These are phyloP conservation scores for Cyclargus thomasi DNA, from an alignment of 1,140 invertebrate genomes.

Conservation along the genomic window DNA sequence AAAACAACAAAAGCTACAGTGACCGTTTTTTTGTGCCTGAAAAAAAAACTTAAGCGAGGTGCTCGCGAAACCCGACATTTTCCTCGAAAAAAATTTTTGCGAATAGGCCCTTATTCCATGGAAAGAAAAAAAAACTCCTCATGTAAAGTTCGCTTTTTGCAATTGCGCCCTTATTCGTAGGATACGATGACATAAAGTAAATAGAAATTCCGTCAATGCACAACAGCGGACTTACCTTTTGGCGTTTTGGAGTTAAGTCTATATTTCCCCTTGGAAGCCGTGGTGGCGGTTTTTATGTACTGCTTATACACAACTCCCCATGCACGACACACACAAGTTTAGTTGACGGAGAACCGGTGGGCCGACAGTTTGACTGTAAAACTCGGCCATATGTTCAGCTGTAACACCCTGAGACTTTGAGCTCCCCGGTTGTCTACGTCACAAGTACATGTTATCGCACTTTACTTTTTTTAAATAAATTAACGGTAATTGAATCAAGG, in stretches of 20 bases:
- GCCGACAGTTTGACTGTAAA: constrained; percentile 34
- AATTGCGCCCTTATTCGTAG: no score
- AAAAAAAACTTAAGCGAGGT: no score
- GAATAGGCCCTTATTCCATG: no score
- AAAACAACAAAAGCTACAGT: no score
- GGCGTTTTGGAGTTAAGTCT: constrained; percentile 46
- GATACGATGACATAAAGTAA: no score
- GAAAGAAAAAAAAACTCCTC: no score
- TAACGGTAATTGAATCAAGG: background rate
- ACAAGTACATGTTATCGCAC: constrained; percentile 32
- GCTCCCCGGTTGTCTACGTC: background rate
- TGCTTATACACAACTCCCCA: constrained; percentile 14
- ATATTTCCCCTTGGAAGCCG: constrained; percentile 38
- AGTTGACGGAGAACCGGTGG: constrained; percentile 33
- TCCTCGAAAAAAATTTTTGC: no score
- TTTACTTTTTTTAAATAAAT: background rate
- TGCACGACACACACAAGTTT: constrained; percentile 31
- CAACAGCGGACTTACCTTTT: constrained; percentile 49
- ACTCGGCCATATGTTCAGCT: constrained; percentile 47
- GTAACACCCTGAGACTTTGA: constrained; percentile 27
- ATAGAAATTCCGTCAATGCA: no score
- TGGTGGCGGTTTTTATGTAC: constrained; percentile 37
- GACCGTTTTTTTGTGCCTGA: no score
- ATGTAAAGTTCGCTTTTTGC: no score
- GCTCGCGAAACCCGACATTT: no score